Evolutionary conservation across 2,888 invertebrate genomes (phyloP).

Genomic region (Lithophane semibrunnea): DNA sequence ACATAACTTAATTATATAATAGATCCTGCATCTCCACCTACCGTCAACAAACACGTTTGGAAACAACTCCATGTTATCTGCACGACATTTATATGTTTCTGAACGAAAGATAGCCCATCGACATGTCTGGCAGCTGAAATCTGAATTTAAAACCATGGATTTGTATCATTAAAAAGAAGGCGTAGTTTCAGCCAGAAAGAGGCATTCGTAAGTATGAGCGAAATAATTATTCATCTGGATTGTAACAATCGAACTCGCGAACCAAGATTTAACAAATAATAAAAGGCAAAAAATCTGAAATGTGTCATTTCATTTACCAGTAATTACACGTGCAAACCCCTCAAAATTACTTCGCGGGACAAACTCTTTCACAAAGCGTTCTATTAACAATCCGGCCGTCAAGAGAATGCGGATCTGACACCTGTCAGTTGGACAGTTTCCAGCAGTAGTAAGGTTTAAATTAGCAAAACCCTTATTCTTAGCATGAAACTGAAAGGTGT

Average conservation of each 20-base stretch:
- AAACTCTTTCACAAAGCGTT: background rate
- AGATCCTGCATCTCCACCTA: conserved; percentile 57
- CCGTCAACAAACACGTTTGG: conserved; percentile 37
- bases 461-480: too few relatives aligned
- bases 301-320: background rate
- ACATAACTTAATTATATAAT: conserved; percentile 62
- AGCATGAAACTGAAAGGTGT: too few relatives aligned
- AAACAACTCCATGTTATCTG: conserved; percentile 32
- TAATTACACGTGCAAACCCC: too few relatives aligned
- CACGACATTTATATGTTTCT: conserved; percentile 1
- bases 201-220: background rate
- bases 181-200: background rate
- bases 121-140: background rate
- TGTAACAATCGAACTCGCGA: background rate
- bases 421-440: too few relatives aligned
- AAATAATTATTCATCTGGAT: background rate
- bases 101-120: background rate
- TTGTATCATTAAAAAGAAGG: background rate
- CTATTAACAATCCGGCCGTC: too few relatives aligned
- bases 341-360: background rate
- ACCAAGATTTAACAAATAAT: background rate
- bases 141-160: background rate
- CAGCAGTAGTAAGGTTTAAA: too few relatives aligned
- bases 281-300: too few relatives aligned
- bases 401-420: too few relatives aligned